phyloP scores from a whole-genome alignment of 1,140 invertebrate genomes.

The Laupala kohalensis region DNA sequence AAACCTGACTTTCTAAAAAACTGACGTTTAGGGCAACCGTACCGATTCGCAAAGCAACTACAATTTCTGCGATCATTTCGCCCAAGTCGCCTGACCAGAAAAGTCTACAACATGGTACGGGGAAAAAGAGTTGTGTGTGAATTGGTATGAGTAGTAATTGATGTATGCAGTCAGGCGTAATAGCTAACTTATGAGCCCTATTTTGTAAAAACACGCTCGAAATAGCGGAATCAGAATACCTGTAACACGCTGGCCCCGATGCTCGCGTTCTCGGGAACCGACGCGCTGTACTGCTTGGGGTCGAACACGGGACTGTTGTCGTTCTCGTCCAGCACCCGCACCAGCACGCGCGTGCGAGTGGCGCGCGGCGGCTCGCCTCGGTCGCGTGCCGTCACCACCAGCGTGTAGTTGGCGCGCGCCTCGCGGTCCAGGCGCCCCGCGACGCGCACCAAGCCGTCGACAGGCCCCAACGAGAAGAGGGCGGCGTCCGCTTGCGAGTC shows the following conservation, averaged over 20 bases:
- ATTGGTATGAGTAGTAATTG: too few relatives aligned
- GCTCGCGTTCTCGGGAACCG: conserved; percentile 82
- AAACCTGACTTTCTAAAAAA: too few relatives aligned
- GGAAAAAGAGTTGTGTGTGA: too few relatives aligned
- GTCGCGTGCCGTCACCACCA: conserved; percentile 74
- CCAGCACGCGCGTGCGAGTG: conserved; percentile 50
- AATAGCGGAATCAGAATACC: too few relatives aligned
- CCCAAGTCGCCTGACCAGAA: too few relatives aligned
- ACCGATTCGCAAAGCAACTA: too few relatives aligned
- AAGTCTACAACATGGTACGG: too few relatives aligned
- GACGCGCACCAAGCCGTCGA: conserved; percentile 74
- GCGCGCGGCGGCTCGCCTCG: conserved; percentile 70
- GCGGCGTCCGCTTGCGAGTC: conserved; percentile 28
- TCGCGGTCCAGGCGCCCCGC: conserved; percentile 75
- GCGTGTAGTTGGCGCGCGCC: conserved; percentile 58
- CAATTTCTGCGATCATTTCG: too few relatives aligned
- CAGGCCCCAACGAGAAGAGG: conserved; percentile 70
- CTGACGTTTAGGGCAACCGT: too few relatives aligned
- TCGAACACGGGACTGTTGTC: conserved; percentile 88
- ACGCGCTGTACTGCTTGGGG: conserved; percentile 72
- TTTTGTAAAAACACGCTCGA: too few relatives aligned
- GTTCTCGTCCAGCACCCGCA: conserved; percentile 79
- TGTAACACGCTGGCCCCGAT: conserved; percentile 81
- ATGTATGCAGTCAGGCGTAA: too few relatives aligned
- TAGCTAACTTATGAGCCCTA: too few relatives aligned